phyloP scores from a whole-genome alignment of 2,888 invertebrate genomes.

The Sceliomorpha sp. region DNA sequence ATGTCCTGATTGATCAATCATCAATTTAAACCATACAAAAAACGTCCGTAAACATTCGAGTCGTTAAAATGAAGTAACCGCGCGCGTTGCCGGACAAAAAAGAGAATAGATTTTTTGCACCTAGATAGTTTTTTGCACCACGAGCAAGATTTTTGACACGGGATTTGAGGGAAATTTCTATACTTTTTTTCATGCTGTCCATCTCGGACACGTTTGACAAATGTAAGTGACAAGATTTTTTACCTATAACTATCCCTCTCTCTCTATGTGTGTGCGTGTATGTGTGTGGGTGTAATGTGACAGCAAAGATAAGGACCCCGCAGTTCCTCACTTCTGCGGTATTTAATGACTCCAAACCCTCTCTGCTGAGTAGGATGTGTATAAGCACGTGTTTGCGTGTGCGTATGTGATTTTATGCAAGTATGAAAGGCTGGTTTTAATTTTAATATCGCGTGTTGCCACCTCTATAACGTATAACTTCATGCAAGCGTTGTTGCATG shows the following conservation, averaged over 20 bases:
- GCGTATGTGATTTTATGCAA: too few species aligned
- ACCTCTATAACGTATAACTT: too few species aligned
- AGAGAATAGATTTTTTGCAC: constrained; percentile 57
- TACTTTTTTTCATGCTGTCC: constrained; percentile 78
- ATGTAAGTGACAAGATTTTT: constrained; percentile 76
- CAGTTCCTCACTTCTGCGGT: too few species aligned
- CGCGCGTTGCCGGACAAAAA: constrained; percentile 32
- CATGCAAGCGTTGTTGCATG: too few species aligned
- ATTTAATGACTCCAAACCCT: too few species aligned
- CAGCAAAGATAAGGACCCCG: too few species aligned
- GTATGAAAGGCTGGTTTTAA: too few species aligned
- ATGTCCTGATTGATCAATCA: constrained; percentile 37
- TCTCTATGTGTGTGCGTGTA: constrained; percentile 58
- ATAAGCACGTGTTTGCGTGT: constrained; percentile 63
- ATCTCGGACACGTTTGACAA: constrained; percentile 74
- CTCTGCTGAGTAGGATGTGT: too few species aligned
- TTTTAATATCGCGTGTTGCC: too few species aligned
- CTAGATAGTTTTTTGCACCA: constrained; percentile 66
- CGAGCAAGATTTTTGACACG: constrained; percentile 69
- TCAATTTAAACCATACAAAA: constrained; percentile 21
- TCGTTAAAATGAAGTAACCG: constrained; percentile 24
- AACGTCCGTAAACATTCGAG: constrained; percentile 9
- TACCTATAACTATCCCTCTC: constrained; percentile 64
- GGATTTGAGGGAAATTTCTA: constrained; percentile 76
- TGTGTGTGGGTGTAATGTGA: constrained; percentile 58